phyloP scores from a whole-genome alignment of 1,140 invertebrate genomes.

The Pissodes strobi region DNA sequence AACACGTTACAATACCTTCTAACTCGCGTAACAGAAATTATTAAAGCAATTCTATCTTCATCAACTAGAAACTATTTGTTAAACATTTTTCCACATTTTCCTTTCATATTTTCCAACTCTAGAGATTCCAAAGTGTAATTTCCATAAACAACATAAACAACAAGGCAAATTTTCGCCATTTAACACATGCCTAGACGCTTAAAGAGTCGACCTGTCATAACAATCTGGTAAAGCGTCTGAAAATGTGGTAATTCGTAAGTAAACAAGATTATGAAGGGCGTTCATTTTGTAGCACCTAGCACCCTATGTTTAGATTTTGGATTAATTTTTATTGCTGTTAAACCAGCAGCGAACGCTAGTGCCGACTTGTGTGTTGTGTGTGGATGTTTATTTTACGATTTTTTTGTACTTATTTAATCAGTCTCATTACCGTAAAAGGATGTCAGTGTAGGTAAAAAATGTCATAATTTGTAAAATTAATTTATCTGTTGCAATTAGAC shows the following conservation, averaged over 20 bases:
- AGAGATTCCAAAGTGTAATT: too few species aligned
- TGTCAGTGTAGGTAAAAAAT: neutral
- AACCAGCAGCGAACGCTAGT: constrained; percentile 4
- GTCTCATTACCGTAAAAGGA: neutral
- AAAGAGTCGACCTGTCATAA: constrained; percentile 33
- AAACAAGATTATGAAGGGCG: constrained; percentile 29
- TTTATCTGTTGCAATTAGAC: too few species aligned
- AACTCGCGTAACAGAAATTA: too few species aligned
- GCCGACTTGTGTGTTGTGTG: constrained; percentile 1
- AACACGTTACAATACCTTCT: too few species aligned
- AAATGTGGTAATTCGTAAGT: constrained; percentile 31
- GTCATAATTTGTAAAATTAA: too few species aligned
- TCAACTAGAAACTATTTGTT: too few species aligned
- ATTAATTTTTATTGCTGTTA: constrained; percentile 29
- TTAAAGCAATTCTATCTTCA: too few species aligned
- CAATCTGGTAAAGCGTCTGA: constrained; percentile 23
- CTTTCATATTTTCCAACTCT: too few species aligned
- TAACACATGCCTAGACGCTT: too few species aligned
- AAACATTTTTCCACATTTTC: too few species aligned
- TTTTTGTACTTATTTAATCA: constrained; percentile 6
- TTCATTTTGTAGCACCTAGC: constrained; percentile 17
- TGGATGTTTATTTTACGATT: constrained; percentile 18
- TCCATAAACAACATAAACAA: too few species aligned
- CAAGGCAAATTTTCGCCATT: too few species aligned
- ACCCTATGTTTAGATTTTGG: constrained; percentile 22